Percentiles rank a stretch among this genome's conserved stretches.
Conservation (phyloP, 1,140 invertebrate genomes). For the Drosophila santomea region DNA sequence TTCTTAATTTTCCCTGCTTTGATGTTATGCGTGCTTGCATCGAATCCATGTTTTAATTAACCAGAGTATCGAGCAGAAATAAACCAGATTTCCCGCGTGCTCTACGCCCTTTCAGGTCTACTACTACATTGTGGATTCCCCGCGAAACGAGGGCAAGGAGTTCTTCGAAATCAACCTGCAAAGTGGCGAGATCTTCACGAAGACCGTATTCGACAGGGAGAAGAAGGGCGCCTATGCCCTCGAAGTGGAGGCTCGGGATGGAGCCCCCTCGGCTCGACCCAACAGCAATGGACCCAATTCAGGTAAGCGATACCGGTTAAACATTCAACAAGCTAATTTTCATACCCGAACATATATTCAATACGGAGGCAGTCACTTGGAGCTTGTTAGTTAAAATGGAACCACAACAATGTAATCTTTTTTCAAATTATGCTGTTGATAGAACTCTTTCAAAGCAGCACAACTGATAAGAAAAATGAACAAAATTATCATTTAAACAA, state of each 20-base stretch:
- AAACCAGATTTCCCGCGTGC: slow-evolving; percentile 17
- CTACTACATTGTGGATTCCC: slow-evolving; percentile 95
- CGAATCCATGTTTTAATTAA: slow-evolving; percentile 38
- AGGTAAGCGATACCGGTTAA: slow-evolving; percentile 87
- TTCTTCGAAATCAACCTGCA: slow-evolving; percentile 97
- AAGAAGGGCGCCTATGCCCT: slow-evolving; percentile 97
- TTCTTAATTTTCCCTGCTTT: slow-evolving; percentile 41
- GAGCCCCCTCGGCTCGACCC: slow-evolving; percentile 95
- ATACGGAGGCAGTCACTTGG: too few relatives aligned
- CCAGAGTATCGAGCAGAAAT: slow-evolving; percentile 22
- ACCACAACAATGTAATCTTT: not conserved
- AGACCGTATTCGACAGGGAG: slow-evolving; percentile 96
- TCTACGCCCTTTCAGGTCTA: slow-evolving; percentile 88
- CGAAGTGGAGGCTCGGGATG: slow-evolving; percentile 96
- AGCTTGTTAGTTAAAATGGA: too few relatives aligned
- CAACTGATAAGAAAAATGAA: too few relatives aligned
- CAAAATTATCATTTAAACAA: too few relatives aligned
- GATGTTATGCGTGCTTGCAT: slow-evolving; percentile 16
- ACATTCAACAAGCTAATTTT: not conserved
- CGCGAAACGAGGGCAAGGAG: slow-evolving; percentile 95
- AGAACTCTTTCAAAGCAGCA: not conserved
- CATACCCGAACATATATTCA: not conserved
- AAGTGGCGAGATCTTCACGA: slow-evolving; percentile 97
- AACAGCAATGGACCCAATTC: slow-evolving; percentile 96
- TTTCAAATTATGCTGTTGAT: not conserved